These are phyloP conservation scores for Shargacucullia verbasci DNA, from an alignment of 2,888 invertebrate species.

Conservation along the genomic window DNA sequence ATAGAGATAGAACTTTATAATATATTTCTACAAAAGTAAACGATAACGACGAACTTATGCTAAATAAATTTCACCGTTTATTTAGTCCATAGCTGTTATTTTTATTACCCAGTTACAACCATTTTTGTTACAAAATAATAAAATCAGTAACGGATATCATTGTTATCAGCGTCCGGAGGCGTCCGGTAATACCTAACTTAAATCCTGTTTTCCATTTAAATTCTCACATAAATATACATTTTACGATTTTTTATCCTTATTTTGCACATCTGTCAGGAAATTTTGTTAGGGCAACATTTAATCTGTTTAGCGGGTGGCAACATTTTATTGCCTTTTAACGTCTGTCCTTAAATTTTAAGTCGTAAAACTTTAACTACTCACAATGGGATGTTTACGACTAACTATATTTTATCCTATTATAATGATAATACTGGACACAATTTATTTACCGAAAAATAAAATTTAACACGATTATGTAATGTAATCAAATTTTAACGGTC, in stretches of 20 bases:
- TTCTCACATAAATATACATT: conserved; percentile 21
- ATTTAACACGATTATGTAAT: conserved; percentile 41
- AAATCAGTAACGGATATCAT: conserved; percentile 10
- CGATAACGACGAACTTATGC: too few species aligned
- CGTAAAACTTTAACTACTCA: conserved; percentile 75
- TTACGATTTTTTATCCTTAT: conserved; percentile 29
- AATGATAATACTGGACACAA: conserved; percentile 54
- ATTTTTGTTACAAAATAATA: not conserved
- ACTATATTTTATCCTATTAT: conserved; percentile 79
- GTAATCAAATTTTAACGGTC: conserved; percentile 53
- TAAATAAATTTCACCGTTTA: too few species aligned
- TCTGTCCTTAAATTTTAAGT: conserved; percentile 70
- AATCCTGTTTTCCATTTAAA: conserved; percentile 9
- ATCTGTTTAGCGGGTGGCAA: conserved; percentile 70
- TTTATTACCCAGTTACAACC: too few species aligned
- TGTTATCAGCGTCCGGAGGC: conserved; percentile 4
- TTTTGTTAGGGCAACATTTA: conserved; percentile 39
- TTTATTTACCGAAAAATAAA: conserved; percentile 53
- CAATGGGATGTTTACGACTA: conserved; percentile 75
- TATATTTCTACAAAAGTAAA: too few species aligned
- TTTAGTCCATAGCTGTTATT: too few species aligned
- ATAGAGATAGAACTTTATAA: too few species aligned
- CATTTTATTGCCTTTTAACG: conserved; percentile 77
- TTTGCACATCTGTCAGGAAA: conserved; percentile 50
- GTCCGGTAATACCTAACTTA: conserved; percentile 8